Percentiles rank a stretch among this genome's conserved stretches.
Evolutionary conservation across 2,113 vertebrate species (phyloP).

Genomic region (Hyaena hyaena): DNA sequence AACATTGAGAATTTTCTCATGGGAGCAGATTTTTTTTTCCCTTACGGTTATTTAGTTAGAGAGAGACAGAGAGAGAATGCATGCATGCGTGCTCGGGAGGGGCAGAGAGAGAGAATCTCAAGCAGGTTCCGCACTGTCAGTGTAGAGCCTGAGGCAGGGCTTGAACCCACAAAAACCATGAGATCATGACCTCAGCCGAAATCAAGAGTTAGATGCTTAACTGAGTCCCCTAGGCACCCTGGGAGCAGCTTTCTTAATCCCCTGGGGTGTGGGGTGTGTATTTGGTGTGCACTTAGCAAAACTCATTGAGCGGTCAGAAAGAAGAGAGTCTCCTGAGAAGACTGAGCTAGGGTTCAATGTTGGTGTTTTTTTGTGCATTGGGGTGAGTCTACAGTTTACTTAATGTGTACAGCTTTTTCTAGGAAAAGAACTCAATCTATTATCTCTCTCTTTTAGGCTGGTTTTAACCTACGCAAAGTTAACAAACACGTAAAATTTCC

Average conservation of each 20-base stretch:
- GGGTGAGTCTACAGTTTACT: not conserved
- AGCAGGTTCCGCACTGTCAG: too few relatives aligned
- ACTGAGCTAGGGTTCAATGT: not conserved
- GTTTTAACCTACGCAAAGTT: constrained; percentile 95
- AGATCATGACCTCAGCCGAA: too few relatives aligned
- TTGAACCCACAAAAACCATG: too few relatives aligned
- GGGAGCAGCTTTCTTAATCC: not conserved
- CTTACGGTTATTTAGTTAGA: too few relatives aligned
- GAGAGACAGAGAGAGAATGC: too few relatives aligned
- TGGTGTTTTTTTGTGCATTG: not conserved
- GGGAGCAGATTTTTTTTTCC: not conserved
- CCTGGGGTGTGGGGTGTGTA: not conserved
- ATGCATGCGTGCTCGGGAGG: too few relatives aligned
- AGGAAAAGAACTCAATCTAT: constrained; percentile 24
- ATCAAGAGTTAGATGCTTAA: too few relatives aligned
- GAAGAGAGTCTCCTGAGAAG: not conserved
- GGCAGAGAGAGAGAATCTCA: too few relatives aligned
- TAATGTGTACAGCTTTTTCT: constrained; percentile 39
- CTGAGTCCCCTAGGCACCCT: not conserved
- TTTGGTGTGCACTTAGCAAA: not conserved
- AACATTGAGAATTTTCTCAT: not conserved
- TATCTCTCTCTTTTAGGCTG: constrained; percentile 86
- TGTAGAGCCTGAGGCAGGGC: too few relatives aligned
- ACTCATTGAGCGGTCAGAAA: not conserved
- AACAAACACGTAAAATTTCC: constrained; percentile 96